Evolutionary conservation across 1,140 invertebrate genomes (phyloP), one percentile per base, ranked within the genome.

Genomic region (Listronotus bonariensis): DNA sequence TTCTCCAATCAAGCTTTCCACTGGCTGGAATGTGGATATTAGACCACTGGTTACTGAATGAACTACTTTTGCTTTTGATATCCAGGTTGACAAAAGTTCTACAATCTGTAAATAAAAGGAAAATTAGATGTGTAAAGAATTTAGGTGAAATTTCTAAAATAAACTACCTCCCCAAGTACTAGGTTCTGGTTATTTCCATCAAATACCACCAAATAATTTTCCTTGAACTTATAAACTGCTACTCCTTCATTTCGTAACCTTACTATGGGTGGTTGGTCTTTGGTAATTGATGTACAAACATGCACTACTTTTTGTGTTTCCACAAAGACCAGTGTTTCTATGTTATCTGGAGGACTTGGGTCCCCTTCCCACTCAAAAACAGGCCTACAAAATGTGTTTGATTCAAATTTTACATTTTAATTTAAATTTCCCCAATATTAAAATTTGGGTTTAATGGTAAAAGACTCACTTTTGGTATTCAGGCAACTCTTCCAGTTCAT

Each of bases 301-400:
- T 68, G 67, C 17, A 67, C 59, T 9, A 72, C 49, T 43, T 60
- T 71, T 43, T 31, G 41, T 12, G 69, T 67, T 60, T 77, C 76
- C 40, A 68, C 40, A 61, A 77, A 66, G 49, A 75, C 43, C 15
- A 77, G 42, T 6, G 36, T 66, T 18, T 73, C 55, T 40, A 76
- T 67, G 38, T 41, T 18, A 31, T 56, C 18, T 14, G 70, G 69
- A 9, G 58, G 31, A 41, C 61, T 40, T 46, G 46, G 43, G 15
- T 58, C 52, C 6, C 67, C 64, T 51, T 68, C 51, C 74, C 73
- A 76, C 43, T 72, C 64, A 12, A 70, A 42, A 12, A 48, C 17
- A 17, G 59, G 65, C 11, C 72, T 74, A 41, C 42, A 42, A 26
- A 38, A 55, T 8, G 10, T 26, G 7, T 26, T 51, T 26, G 20